Base-by-base conservation (phyloP, 1,140 invertebrate genomes). In the Augochlora pura region DNA sequence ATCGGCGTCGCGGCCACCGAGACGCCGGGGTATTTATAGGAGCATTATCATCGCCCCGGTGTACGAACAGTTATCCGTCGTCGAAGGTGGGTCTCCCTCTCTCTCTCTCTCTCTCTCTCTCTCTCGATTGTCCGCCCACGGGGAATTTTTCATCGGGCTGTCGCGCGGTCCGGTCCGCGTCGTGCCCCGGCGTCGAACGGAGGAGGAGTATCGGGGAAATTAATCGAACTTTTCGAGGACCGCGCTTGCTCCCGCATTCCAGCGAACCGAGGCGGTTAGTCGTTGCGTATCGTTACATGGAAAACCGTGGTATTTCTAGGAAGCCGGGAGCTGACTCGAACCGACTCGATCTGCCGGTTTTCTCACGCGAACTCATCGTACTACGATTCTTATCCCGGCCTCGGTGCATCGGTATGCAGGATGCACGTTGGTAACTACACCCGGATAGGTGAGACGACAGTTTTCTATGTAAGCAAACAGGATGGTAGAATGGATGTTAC, bases 371-470 rank as follows among this genome's bases (percentile, higher is more conserved):
- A 49, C 78, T 68, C 14, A 52, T 63, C 8, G 39, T 25, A 21
- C 54, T 52, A n/a, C 63, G 75, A 57, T 38, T 80, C 27, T 25
- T 69, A 69, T 71, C 76, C 76, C 59, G 64, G 52, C 57, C 60
- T n/a, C 46, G 52, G 70, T 32, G 60, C 65, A 68, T 80, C 62
- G 77, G 77, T 80, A 83, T 83, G 81, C 81, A 83, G 81, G 71
- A 83, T 75, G 81, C 77, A 67, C 65, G 60, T 54, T 68, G 59
- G 68, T 75, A 83, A 83, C 68, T 80, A 70, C 77, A 68, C 64
- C 60, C 66, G 71, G 77, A 76, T 80, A 71, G 78, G 78, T 70
- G 67, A 80, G 66, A 74, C 77, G 77, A 83, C 71, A 83, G 77
- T 76, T 83, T 80, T 80, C 71, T 75, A 73, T 73, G 69, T 74